A percentile compares a stretch with the other conserved stretches of the same genome.
Evolutionary conservation across 2,113 vertebrate species (phyloP).

Genomic region (Actenoides lindsayi): DNA sequence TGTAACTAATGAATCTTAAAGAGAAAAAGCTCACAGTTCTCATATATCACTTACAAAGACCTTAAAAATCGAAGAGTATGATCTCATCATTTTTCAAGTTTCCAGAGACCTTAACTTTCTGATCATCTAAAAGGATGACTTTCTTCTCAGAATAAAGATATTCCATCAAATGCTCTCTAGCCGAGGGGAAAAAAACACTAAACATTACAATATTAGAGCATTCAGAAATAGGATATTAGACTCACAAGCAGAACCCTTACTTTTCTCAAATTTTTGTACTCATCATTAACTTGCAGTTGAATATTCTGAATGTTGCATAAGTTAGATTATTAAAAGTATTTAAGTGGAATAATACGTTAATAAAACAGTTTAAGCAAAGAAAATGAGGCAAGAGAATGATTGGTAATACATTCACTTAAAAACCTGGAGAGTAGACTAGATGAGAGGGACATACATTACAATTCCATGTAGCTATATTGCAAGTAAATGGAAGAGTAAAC

Average conservation of each 20-base stretch:
- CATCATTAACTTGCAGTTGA: neutral
- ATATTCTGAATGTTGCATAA: neutral
- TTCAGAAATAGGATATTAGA: neutral
- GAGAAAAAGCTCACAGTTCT: neutral
- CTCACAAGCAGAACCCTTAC: neutral
- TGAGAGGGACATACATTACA: neutral
- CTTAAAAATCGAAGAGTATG: neutral
- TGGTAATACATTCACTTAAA: neutral
- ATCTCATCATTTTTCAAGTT: neutral
- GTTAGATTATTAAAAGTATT: neutral
- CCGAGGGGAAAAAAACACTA: neutral
- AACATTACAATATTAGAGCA: neutral
- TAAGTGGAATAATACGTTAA: neutral
- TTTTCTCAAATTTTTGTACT: neutral
- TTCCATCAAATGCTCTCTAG: neutral
- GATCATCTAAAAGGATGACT: neutral
- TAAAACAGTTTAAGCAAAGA: neutral
- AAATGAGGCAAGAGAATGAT: neutral
- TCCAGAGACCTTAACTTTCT: neutral
- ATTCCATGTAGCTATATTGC: neutral
- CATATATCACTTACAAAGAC: neutral
- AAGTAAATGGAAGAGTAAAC: neutral
- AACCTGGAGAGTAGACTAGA: neutral
- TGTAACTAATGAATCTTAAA: neutral
- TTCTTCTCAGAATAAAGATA: neutral